Evolutionary conservation across 2,113 vertebrate genomes (phyloP).

Genomic region (Saguinus midas): DNA sequence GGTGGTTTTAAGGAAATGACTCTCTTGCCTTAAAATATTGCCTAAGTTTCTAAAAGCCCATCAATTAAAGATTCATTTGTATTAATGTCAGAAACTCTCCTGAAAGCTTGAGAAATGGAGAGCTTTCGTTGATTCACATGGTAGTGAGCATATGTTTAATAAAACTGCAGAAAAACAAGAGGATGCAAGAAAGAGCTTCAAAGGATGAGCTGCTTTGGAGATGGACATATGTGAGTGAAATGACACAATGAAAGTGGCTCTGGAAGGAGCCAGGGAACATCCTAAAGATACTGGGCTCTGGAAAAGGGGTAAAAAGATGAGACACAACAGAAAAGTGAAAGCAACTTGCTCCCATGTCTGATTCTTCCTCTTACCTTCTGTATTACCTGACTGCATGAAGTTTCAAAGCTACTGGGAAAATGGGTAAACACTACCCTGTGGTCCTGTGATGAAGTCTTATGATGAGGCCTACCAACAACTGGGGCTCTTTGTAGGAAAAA

Average conservation of each 20-base stretch:
- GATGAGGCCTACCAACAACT: not conserved
- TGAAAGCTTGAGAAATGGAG: not conserved
- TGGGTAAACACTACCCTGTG: not conserved
- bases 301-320: not conserved
- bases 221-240: not conserved
- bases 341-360: not conserved
- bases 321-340: too few species aligned
- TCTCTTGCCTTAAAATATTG: too few species aligned
- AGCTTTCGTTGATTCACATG: not conserved
- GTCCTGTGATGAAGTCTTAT: not conserved
- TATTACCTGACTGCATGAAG: not conserved
- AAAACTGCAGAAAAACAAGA: not conserved
- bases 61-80: not conserved
- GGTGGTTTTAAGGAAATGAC: too few species aligned
- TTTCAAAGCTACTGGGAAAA: not conserved
- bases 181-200: not conserved
- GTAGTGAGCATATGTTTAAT: not conserved
- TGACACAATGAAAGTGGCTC: not conserved
- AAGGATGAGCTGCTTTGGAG: not conserved
- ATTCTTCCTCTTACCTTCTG: not conserved
- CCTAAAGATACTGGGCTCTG: not conserved
- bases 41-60: not conserved
- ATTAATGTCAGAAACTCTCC: not conserved
- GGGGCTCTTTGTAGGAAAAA: constrained; percentile 20
- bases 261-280: not conserved